Conservation (phyloP, 2,113 vertebrate species). For the Emydocephalus ijimae region DNA sequence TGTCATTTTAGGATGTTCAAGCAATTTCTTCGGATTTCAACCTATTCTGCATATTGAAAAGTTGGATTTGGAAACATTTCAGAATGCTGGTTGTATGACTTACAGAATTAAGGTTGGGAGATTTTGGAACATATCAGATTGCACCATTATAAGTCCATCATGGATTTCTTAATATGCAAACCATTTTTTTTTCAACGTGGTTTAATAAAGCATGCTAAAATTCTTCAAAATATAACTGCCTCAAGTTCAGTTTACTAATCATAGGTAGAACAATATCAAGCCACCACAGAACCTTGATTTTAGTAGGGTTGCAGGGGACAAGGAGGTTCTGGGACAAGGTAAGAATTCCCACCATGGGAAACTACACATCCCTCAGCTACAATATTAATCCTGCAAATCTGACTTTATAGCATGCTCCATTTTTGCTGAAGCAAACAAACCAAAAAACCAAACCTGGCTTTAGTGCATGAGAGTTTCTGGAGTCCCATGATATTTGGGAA, state of each 20-base stretch:
- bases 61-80: not conserved
- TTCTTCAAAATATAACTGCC: not conserved
- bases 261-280: not conserved
- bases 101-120: not conserved
- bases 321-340: not conserved
- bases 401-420: not conserved
- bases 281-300: not conserved
- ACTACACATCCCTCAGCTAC: not conserved
- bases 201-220: not conserved
- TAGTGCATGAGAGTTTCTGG: not conserved
- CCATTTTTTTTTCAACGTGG: not conserved
- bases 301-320: not conserved
- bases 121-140: not conserved
- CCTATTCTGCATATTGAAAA: not conserved
- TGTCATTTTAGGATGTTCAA: not conserved
- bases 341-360: not conserved
- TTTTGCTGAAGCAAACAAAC: too few relatives aligned
- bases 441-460: not conserved
- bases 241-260: not conserved
- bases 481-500: not conserved
- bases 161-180: not conserved
- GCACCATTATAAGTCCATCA: not conserved
- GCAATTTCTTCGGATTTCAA: not conserved
- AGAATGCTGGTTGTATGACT: not conserved
- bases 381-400: not conserved